phyloP scores from a whole-genome alignment of 1,140 invertebrate genomes.

The Ladona fulva region DNA sequence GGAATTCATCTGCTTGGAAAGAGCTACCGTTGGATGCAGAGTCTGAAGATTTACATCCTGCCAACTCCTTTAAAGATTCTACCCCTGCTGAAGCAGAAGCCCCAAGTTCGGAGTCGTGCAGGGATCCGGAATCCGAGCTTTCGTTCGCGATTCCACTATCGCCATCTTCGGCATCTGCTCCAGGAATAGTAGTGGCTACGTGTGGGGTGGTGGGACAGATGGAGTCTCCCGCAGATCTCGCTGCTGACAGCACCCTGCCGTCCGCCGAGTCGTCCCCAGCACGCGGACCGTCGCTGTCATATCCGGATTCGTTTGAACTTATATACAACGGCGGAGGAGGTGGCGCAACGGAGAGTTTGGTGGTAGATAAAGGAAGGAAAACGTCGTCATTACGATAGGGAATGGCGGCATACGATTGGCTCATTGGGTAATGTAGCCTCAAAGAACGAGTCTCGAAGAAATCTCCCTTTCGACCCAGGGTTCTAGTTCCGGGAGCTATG shows the following conservation, averaged over 20 bases:
- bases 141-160: slow-evolving; percentile 33
- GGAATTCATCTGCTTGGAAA: no score
- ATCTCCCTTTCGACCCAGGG: slow-evolving; percentile 14
- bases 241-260: background rate
- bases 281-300: slow-evolving; percentile 64
- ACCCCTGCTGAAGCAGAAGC: background rate
- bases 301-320: slow-evolving; percentile 73
- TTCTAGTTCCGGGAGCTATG: slow-evolving; percentile 17
- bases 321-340: slow-evolving; percentile 49
- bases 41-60: no score
- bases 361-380: background rate
- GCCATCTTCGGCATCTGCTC: slow-evolving; percentile 23
- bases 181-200: background rate
- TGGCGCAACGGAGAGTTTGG: slow-evolving; percentile 27
- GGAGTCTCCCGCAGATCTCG: background rate
- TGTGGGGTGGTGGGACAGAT: background rate
- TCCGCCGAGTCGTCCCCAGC: slow-evolving; percentile 21
- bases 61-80: no score
- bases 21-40: background rate
- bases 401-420: slow-evolving; percentile 18
- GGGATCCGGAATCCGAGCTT: slow-evolving; percentile 30
- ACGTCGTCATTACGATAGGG: slow-evolving; percentile 26
- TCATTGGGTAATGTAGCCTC: slow-evolving; percentile 22
- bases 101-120: slow-evolving; percentile 24
- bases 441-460: slow-evolving; percentile 29